Evolutionary conservation across 2,113 vertebrate genomes (phyloP).

Genomic region (Sebastes schlegelii): DNA sequence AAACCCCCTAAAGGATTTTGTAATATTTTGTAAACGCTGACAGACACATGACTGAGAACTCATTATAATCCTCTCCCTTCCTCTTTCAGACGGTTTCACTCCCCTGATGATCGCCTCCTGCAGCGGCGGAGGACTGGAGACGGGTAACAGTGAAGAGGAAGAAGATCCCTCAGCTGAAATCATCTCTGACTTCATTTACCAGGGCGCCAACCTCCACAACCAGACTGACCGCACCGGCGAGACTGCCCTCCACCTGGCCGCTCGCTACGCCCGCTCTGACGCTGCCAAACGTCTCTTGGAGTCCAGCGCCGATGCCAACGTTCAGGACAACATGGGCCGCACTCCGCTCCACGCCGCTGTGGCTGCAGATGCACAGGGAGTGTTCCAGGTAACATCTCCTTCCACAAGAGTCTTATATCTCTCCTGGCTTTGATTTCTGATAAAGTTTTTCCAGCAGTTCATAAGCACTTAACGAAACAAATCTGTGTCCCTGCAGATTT

Average conservation of each 20-base stretch:
- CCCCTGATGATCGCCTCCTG: constrained; percentile 99
- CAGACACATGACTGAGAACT: background rate
- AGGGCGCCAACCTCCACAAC: constrained; percentile 96
- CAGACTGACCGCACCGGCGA: constrained; percentile 98
- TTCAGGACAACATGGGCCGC: constrained; percentile 98
- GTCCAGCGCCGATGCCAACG: constrained; percentile 95
- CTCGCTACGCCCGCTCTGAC: constrained; percentile 95
- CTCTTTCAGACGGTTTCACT: constrained; percentile 92
- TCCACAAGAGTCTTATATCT: background rate
- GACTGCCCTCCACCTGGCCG: constrained; percentile 95
- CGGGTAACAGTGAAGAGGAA: constrained; percentile 94
- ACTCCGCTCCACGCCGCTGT: constrained; percentile 95
- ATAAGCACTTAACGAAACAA: constrained; percentile 16
- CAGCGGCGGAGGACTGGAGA: constrained; percentile 96
- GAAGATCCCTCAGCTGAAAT: constrained; percentile 94
- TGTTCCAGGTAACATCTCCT: constrained; percentile 90
- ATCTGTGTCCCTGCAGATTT: constrained; percentile 85
- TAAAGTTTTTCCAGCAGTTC: background rate
- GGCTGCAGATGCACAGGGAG: constrained; percentile 95
- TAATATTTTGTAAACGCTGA: background rate
- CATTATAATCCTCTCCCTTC: background rate
- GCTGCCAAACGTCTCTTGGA: constrained; percentile 97
- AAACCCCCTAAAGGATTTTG: background rate
- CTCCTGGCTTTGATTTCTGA: constrained; percentile 4
- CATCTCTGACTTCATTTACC: constrained; percentile 98